Evolutionary conservation across 2,113 vertebrate genomes (phyloP), one percentile per base, ranked within the genome.

Genomic region (Toxostoma redivivum): DNA sequence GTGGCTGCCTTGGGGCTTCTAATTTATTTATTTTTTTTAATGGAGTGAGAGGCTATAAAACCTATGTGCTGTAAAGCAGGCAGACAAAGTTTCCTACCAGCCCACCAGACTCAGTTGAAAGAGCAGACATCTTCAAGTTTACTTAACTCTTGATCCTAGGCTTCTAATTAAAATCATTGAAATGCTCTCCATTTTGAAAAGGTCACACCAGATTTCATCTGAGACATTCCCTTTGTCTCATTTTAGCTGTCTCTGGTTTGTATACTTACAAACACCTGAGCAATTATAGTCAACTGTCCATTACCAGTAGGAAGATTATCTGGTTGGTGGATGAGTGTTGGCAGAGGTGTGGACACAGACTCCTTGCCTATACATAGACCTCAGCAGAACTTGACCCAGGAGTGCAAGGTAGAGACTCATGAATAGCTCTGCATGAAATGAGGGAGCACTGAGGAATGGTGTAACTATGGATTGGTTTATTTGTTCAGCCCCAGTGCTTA

Each of bases 11-110:
- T 86, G 85, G 93, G 97, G 81, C 56, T 97, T 96, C 94, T 96
- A 96, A 96, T 97, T 98, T 98, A 93, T 98, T 97, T 97, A 81
- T 97, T 97, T 97, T 95, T 96, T 97, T 98, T 97, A 98, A 97
- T 97, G 90, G 94, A 95, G 97, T 98, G 96, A 28, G 88, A 98
- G 96, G 48, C 92, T 88, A 82, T 97, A 98, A 98, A 98, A 96
- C 48, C 93, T 91, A 91, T 91, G 90, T 73, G 87, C 90, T 94
- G 86, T 97, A 93, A 94, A 96, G 74, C 90, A 94, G 77, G 50
- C 94, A 94, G 94, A 58, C 80, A 88, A 95, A 80, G 54, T 58
- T 72, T 95, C 82, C 78, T 61, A 89, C 88, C 77, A 91, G 76
- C 48, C 70, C 82, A 81, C 66, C 47, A 66, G 65, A 70, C 72